A percentile compares a stretch with the other conserved stretches of the same genome.
Evolutionary conservation across 2,113 vertebrate species (phyloP).

Genomic region (Thunnus thynnus): DNA sequence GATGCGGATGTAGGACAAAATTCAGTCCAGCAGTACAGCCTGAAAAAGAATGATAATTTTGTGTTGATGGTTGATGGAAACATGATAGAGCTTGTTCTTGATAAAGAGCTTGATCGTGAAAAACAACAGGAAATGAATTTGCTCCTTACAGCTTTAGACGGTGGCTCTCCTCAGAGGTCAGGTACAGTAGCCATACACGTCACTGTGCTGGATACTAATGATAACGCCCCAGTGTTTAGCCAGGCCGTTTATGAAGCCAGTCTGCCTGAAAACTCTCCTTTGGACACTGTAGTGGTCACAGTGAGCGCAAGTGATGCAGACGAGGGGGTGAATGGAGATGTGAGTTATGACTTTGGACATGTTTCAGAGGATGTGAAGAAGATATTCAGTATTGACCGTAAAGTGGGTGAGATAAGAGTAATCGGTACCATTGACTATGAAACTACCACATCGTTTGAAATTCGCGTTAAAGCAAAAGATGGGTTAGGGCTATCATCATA

Average conservation of each 20-base stretch:
- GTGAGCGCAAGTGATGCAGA: constrained; percentile 86
- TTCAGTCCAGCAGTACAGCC: constrained; percentile 74
- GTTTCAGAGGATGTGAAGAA: constrained; percentile 74
- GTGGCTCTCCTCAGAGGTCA: constrained; percentile 77
- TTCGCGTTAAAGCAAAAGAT: constrained; percentile 86
- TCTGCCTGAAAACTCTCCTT: constrained; percentile 67
- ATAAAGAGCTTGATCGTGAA: constrained; percentile 79
- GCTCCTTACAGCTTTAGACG: constrained; percentile 74
- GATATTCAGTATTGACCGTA: constrained; percentile 78
- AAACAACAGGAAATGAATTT: constrained; percentile 53
- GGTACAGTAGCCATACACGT: constrained; percentile 71
- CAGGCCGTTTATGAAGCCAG: constrained; percentile 66
- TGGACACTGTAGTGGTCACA: constrained; percentile 59
- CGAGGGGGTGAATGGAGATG: constrained; percentile 83
- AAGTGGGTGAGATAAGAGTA: constrained; percentile 80
- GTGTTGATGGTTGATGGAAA: constrained; percentile 65
- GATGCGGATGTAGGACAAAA: constrained; percentile 82
- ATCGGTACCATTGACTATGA: constrained; percentile 84
- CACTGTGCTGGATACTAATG: constrained; percentile 76
- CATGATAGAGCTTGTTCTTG: constrained; percentile 73
- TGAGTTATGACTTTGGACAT: constrained; percentile 84
- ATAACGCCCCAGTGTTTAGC: constrained; percentile 72
- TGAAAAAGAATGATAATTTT: constrained; percentile 78
- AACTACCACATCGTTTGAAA: constrained; percentile 75
- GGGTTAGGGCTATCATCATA: constrained; percentile 76